Percentiles rank a stretch among this genome's conserved stretches.
These are phyloP conservation scores for Peromyscus nudipes DNA, from an alignment of 2,797 vertebrate species.

Conservation along the genomic window DNA sequence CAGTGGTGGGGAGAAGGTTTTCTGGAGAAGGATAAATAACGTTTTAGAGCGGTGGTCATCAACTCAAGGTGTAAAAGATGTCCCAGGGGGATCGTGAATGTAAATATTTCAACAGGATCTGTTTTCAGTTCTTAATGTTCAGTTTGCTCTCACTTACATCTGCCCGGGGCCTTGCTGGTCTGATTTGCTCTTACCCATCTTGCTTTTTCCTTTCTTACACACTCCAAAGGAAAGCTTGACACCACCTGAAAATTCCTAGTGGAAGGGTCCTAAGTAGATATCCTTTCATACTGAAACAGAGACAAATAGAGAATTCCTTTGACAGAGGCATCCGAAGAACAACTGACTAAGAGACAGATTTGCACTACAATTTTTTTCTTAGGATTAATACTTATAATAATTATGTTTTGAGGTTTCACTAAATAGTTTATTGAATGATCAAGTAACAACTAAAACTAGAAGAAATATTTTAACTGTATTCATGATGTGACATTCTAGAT, in stretches of 20 bases:
- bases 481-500: background rate
- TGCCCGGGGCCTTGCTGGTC: background rate
- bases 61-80: background rate
- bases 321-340: background rate
- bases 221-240: background rate
- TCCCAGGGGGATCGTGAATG: background rate
- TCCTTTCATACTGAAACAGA: background rate
- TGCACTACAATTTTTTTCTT: slow-evolving; percentile 50
- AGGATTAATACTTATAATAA: slow-evolving; percentile 1
- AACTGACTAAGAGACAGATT: background rate
- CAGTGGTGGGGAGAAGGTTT: background rate
- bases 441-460: slow-evolving; percentile 18
- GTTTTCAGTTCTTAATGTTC: slow-evolving; percentile 45
- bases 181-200: background rate
- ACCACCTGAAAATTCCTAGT: background rate
- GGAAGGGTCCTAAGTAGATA: background rate
- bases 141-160: background rate
- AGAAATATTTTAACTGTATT: slow-evolving; percentile 38
- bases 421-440: background rate
- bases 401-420: slow-evolving; percentile 14
- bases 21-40: background rate
- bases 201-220: background rate
- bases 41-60: slow-evolving; percentile 22
- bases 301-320: background rate
- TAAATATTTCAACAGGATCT: slow-evolving; percentile 39